phyloP scores from a whole-genome alignment of 2,113 vertebrate genomes.

The Mormyrus iriodes region DNA sequence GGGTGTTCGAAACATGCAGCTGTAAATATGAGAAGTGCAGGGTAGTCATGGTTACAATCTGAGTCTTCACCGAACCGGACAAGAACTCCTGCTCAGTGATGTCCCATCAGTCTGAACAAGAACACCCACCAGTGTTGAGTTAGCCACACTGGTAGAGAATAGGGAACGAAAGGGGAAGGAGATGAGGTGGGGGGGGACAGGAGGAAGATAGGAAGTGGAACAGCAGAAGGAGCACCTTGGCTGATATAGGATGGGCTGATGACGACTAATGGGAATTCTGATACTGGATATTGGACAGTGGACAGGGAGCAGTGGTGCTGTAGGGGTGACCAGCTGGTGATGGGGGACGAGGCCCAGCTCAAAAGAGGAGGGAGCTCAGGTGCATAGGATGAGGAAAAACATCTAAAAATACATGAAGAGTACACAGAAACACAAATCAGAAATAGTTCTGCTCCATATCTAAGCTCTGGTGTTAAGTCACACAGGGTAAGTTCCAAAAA shows the following conservation, averaged over 20 bases:
- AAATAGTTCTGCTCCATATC: neutral
- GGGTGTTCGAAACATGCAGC: neutral
- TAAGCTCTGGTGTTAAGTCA: neutral
- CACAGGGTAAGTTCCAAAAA: neutral
- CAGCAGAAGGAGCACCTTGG: conserved; percentile 31
- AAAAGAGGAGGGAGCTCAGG: neutral
- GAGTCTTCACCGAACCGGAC: neutral
- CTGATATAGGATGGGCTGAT: neutral
- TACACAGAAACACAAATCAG: neutral
- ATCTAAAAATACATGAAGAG: neutral
- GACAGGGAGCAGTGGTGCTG: conserved; percentile 4
- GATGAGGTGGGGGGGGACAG: neutral
- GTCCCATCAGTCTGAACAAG: neutral
- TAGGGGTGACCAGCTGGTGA: neutral
- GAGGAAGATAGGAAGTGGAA: conserved; percentile 14
- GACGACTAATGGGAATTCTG: neutral
- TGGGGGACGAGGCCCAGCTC: neutral
- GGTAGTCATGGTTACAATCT: neutral
- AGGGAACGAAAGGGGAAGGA: conserved; percentile 5
- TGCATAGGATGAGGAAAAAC: neutral
- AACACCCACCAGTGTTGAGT: neutral
- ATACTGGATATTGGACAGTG: conserved; percentile 16
- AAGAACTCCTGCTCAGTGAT: neutral
- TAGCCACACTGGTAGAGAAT: neutral
- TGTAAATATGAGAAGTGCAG: neutral